Base-by-base conservation (phyloP, 2,888 invertebrate species). In the Lithophane semibrunnea region DNA sequence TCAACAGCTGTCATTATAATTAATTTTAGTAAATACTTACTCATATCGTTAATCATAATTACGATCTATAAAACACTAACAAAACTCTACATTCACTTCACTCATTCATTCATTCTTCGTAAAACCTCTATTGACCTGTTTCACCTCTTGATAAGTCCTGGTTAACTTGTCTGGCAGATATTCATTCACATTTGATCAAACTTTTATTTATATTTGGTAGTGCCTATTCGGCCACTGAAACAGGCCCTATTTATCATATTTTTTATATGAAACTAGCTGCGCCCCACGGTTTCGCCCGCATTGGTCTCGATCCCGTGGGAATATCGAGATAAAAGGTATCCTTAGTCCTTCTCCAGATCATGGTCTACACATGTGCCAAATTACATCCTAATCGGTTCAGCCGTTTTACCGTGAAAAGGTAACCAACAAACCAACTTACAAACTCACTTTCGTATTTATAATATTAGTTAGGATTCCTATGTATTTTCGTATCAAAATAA, bases 1-100 rank as follows among this genome's bases (percentile, higher is more conserved):
- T 79, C 83, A 79, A 79, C 75, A 66, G 69, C 65, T 64, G 37
- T 63, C 79, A 75, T 70, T 63, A 65, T 7, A 12, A 70, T 70
- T 66, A 63, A 60, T 66, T 83, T 75, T 65, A 69, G 79, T 83
- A 63, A 82, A 75, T 75, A 73, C 49, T 58, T 52, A 58, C 29
- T 58, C 68, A 44, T 61, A 65, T 44, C 58, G 69, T 77, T 73
- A 77, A 61, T 49, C n/a, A 54, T 42, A 69, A 29, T 72, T 65
- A 68, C 10, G 21, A 69, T 63, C 67, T 82, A 54, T 24, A 76
- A 73, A 76, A 70, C 47, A 68, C 52, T 74, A 69, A 73, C 29
- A 77, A 79, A 73, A 37, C 37, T 61, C 47, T 73, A 61, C 54
- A 80, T 61, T 66, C 78, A 61, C 54, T 66, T 66, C 71, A 56